A percentile compares a stretch with the other conserved stretches of the same genome.
Evolutionary conservation across 2,888 invertebrate species (phyloP).

Genomic region (Eupithecia centaureata): DNA sequence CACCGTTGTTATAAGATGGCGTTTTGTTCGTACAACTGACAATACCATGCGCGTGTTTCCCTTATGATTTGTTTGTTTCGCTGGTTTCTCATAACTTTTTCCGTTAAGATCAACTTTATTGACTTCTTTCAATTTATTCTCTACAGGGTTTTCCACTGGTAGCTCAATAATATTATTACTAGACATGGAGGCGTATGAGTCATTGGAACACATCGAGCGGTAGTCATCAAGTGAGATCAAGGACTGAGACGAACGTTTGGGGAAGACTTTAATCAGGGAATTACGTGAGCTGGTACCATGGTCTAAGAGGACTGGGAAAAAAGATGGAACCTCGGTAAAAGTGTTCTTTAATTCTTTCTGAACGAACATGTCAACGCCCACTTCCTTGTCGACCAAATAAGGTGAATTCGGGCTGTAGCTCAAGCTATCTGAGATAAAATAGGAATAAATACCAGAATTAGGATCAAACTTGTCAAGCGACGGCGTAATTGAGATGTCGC

Average conservation of each 20-base stretch:
- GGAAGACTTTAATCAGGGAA: slow-evolving; percentile 53
- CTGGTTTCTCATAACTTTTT: slow-evolving; percentile 30
- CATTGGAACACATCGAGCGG: slow-evolving; percentile 44
- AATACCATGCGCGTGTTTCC: slow-evolving; percentile 27
- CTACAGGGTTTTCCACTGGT: slow-evolving; percentile 31
- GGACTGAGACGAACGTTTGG: slow-evolving; percentile 57
- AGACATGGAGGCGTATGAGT: slow-evolving; percentile 36
- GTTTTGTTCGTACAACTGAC: slow-evolving; percentile 23
- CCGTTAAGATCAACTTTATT: slow-evolving; percentile 35
- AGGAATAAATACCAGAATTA: slow-evolving; percentile 56
- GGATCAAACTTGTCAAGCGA: slow-evolving; percentile 61
- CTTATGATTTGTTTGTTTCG: not conserved
- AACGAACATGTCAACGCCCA: slow-evolving; percentile 50
- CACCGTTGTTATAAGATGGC: slow-evolving; percentile 33
- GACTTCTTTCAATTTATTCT: slow-evolving; percentile 27
- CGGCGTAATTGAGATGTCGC: slow-evolving; percentile 54
- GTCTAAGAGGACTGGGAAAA: slow-evolving; percentile 48
- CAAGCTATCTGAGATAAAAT: slow-evolving; percentile 43
- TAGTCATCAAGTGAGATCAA: slow-evolving; percentile 52
- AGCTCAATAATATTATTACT: slow-evolving; percentile 32
- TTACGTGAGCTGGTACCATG: slow-evolving; percentile 53
- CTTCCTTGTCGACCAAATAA: slow-evolving; percentile 61
- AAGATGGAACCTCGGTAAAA: slow-evolving; percentile 61
- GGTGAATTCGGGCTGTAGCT: slow-evolving; percentile 34
- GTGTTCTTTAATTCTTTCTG: slow-evolving; percentile 50